Base-by-base conservation (phyloP, 2,113 vertebrate species). In the Zosterops hypoxanthus region DNA sequence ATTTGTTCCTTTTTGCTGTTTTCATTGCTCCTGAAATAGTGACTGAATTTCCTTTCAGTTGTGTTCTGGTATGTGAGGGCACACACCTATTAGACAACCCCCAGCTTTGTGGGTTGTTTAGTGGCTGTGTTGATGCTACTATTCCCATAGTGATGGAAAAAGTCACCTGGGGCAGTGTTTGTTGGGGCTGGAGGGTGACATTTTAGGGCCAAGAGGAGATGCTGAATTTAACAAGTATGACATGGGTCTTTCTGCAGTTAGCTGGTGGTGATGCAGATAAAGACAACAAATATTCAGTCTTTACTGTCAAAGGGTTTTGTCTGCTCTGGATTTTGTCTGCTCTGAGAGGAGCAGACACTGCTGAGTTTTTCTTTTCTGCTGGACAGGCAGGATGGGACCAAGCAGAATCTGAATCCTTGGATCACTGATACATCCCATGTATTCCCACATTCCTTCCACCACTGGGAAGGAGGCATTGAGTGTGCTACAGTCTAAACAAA, bases 1-100 rank as follows among this genome's bases (percentile, higher is more conserved):
- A 60, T 89, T 91, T 23, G 90, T 92, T 81, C 73, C 52, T 78
- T 77, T 79, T 94, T 71, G 34, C 70, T 89, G 53, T 71, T 96
- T 94, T 91, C 47, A 28, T 80, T 91, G 70, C 46, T 90, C 26
- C 34, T 84, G 82, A 88, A 94, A 72, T 39, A 94, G 78, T 72
- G 31, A 19, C 63, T 89, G 60, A 61, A 79, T 91, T 94, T 94
- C 91, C 57, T 89, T 87, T 76, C 68, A 34, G 64, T 91, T 91
- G 78, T 75, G 34, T 83, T 89, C 61, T 87, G 61, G 41, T 60
- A 53, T 6, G 3, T 57, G 55, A 52, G 56, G 61, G 21, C 46
- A 29, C 47, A 83, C 64, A 70, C 28, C 6, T 9, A 66, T 66
- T 31, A 83, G 68, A 66, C 6, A 19, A 41, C 42, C 59, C 82